phyloP scores from a whole-genome alignment of 2,797 vertebrate species.

The Myotis daubentonii region DNA sequence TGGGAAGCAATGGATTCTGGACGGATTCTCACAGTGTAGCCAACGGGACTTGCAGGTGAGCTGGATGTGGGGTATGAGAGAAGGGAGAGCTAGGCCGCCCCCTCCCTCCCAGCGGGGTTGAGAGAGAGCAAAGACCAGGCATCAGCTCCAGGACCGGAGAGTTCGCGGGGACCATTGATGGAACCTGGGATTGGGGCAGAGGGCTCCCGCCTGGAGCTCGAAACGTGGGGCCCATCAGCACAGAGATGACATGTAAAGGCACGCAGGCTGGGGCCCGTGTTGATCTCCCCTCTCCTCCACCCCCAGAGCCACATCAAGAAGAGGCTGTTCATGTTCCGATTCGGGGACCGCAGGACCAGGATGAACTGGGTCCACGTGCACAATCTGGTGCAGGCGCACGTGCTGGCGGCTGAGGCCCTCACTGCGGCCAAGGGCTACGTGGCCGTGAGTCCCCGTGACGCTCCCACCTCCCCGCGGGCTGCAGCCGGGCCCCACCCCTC shows the following conservation, averaged over 20 bases:
- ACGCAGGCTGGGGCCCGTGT: background rate
- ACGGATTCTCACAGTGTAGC: background rate
- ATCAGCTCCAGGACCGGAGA: background rate
- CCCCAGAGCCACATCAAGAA: slow-evolving; percentile 91
- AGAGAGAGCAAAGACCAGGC: background rate
- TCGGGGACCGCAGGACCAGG: slow-evolving; percentile 87
- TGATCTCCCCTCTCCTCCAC: background rate
- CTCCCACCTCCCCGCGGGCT: accelerated
- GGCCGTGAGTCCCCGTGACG: slow-evolving; percentile 88
- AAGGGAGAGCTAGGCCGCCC: background rate
- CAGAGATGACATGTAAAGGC: background rate
- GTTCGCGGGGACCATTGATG: too few species aligned
- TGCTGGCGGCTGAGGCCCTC: slow-evolving; percentile 91
- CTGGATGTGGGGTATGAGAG: background rate
- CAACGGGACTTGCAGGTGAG: background rate
- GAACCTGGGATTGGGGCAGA: too few species aligned
- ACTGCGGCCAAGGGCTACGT: slow-evolving; percentile 86
- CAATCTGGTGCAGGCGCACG: slow-evolving; percentile 94
- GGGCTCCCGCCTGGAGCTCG: too few species aligned
- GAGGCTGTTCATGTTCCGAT: slow-evolving; percentile 91
- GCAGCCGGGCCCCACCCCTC: accelerated
- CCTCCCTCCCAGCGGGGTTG: too few species aligned
- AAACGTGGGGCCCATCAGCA: too few species aligned
- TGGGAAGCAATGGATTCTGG: background rate
- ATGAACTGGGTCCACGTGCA: slow-evolving; percentile 98